Conservation (phyloP, 2,797 vertebrate species). For the Characodon lateralis region DNA sequence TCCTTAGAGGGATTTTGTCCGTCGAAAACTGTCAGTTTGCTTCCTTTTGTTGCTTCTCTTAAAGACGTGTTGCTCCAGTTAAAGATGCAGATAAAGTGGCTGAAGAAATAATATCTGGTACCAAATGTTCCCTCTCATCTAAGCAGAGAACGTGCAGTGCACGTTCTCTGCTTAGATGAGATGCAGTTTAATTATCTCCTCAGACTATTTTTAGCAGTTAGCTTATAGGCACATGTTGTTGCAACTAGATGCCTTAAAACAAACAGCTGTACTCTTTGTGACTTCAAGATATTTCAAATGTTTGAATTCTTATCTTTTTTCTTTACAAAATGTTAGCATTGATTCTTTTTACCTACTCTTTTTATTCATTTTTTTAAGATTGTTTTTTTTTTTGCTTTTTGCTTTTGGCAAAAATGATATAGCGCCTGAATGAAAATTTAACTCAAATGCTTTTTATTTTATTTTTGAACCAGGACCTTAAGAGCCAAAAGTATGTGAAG, state of each 20-base stretch:
- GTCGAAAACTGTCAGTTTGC: no score
- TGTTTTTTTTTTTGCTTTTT: background rate
- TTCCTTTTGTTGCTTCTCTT: background rate
- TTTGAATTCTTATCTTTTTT: background rate
- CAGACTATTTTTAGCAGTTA: background rate
- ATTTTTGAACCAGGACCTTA: slow-evolving; percentile 84
- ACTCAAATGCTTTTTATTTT: background rate
- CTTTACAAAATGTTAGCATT: background rate
- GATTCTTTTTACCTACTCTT: background rate
- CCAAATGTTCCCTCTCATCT: background rate
- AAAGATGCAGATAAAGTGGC: background rate
- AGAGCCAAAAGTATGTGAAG: slow-evolving; percentile 85
- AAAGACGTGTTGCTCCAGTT: background rate
- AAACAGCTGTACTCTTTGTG: background rate
- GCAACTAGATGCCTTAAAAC: background rate
- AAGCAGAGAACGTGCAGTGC: background rate
- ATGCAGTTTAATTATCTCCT: background rate
- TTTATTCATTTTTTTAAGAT: background rate
- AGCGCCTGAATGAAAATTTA: background rate
- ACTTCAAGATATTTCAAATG: background rate
- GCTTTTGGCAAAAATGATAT: background rate
- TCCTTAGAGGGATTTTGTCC: background rate
- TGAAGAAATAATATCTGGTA: background rate
- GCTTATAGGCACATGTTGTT: background rate
- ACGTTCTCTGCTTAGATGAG: no score